These are phyloP conservation scores for Caiman crocodilus DNA, from an alignment of 2,797 vertebrate genomes.

Conservation along the genomic window DNA sequence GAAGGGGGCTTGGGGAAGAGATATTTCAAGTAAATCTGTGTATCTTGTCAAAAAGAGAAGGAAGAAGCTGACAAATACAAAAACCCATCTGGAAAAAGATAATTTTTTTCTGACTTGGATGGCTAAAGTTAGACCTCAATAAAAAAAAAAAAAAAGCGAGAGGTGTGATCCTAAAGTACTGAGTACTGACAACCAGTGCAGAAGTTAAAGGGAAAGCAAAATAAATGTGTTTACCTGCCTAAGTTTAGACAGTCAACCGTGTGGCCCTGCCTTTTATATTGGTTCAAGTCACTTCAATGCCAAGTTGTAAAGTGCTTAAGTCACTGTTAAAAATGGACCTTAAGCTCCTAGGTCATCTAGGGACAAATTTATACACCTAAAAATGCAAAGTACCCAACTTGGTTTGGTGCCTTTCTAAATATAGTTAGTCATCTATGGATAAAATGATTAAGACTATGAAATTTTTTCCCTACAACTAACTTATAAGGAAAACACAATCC, in stretches of 20 bases:
- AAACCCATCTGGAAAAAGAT: rapidly evolving
- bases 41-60: not conserved
- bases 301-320: not conserved
- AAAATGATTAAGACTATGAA: too few species aligned
- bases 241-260: not conserved
- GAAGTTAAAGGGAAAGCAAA: not conserved
- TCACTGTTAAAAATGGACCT: too few species aligned
- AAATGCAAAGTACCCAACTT: not conserved
- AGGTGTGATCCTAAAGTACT: rapidly evolving
- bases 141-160: not conserved
- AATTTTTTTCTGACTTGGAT: not conserved
- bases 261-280: not conserved
- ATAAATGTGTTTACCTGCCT: not conserved
- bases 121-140: not conserved
- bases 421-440: too few species aligned
- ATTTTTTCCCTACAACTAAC: not conserved
- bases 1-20: not conserved
- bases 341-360: not conserved
- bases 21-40: not conserved
- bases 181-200: not conserved
- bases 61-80: not conserved
- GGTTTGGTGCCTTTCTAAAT: not conserved
- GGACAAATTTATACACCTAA: not conserved
- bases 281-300: too few species aligned
- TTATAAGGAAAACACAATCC: not conserved